Evolutionary conservation across 92 coral and sea anemone genomes (phyloP).

Genomic region (Galaxea fascicularis): DNA sequence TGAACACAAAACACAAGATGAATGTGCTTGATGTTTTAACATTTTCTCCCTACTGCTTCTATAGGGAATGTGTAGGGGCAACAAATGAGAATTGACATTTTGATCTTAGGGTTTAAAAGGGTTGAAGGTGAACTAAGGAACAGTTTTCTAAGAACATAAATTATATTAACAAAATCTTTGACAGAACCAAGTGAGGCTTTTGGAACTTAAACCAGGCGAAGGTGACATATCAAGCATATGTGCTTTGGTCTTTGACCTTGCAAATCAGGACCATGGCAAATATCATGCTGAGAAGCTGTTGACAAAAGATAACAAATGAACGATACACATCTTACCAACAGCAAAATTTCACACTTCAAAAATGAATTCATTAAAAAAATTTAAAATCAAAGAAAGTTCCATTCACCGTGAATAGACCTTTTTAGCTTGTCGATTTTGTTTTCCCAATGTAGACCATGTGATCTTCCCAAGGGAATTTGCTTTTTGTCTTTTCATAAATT

Average conservation of each 20-base stretch:
- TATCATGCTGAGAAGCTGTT: constrained; percentile 77
- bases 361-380: background rate
- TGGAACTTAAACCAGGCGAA: background rate
- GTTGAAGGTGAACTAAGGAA: background rate
- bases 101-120: too few relatives aligned
- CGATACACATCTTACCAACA: background rate
- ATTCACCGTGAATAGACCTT: too few relatives aligned
- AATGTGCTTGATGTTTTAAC: too few relatives aligned
- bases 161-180: background rate
- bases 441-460: too few relatives aligned
- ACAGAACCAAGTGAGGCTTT: background rate
- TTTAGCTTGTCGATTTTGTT: too few relatives aligned
- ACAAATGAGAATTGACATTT: too few relatives aligned
- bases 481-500: too few relatives aligned
- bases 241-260: constrained; percentile 60
- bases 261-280: constrained; percentile 76
- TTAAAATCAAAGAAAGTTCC: too few relatives aligned
- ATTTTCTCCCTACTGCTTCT: too few relatives aligned
- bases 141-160: background rate
- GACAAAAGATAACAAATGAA: background rate
- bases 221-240: constrained; percentile 51
- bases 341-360: background rate
- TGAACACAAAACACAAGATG: too few relatives aligned
- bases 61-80: too few relatives aligned
- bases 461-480: too few relatives aligned